Base-by-base conservation (phyloP, 2,888 invertebrate species). In the Lissocephala sabroskyi region DNA sequence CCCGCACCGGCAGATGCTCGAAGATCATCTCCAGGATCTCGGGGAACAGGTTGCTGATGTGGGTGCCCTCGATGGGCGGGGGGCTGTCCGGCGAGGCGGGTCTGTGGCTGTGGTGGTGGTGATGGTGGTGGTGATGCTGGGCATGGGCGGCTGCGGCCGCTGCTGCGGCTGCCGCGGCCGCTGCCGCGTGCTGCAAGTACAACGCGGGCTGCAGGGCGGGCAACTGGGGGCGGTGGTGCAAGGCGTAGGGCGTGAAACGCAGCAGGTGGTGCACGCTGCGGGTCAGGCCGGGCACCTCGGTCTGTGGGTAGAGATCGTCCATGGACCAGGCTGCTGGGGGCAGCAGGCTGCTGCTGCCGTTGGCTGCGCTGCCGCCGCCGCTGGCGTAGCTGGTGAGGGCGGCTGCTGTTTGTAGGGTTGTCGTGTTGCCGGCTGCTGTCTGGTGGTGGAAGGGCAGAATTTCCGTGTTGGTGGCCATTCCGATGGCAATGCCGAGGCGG, bases 21-120 rank as follows among this genome's bases (percentile, higher is more conserved):
- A 97, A 97, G 82, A 97, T 96, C 79, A 96, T 89, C 55, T 96
- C 94, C 63, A 97, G 86, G 62, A 97, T 90, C 86, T 97, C 97
- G 14, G 97, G 97, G 84, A 96, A 96, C 42, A 97, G 87, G 81
- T 93, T 90, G 40, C 94, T 92, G 71, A 97, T 92, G 86, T 96
- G 93, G 45, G 92, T 91, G 53, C 88, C 87, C 65, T 80, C 87
- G 75, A 84, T 86, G 83, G 82, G 87, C 68, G 83, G 86, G 40
- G 87, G 81, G 86, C 86, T 81, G 29, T 79, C 82, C 26, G 83
- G 81, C 44, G 81, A 71, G 19, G 81, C 79, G 37, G 83, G 79
- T 46, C 80, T 65, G 44, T 80, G 79, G 56, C 79, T 81, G 43
- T 71, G 80, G 45, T 79, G 82, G 55, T 85, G 85, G 45, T 81